phyloP scores from a whole-genome alignment of 2,888 invertebrate genomes.

The Pardosa pseudoannulata region DNA sequence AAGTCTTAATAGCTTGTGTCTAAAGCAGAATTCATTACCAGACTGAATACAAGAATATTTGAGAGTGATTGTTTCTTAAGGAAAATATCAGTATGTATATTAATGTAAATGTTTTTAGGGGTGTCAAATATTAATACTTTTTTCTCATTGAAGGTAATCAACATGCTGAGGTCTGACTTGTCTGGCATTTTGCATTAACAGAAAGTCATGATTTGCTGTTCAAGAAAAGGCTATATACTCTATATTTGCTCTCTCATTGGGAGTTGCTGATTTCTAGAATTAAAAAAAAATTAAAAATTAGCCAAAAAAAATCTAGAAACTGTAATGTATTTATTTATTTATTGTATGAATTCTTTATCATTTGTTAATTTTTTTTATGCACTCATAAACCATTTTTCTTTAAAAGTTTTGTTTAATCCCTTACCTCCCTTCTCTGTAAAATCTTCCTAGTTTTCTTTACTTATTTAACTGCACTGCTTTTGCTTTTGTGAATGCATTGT shows the following conservation, averaged over 20 bases:
- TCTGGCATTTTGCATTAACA: background rate
- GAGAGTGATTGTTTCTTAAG: too few relatives aligned
- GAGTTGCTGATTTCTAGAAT: background rate
- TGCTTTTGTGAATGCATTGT: conserved; percentile 52
- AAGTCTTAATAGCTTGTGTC: too few relatives aligned
- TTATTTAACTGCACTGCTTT: conserved; percentile 51
- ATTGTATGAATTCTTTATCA: background rate
- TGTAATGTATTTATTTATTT: too few relatives aligned
- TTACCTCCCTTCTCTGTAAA: background rate
- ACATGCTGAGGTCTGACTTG: conserved; percentile 32
- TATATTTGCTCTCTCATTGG: conserved; percentile 28
- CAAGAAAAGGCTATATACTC: conserved; percentile 25
- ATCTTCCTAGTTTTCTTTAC: conserved; percentile 22
- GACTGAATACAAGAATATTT: too few relatives aligned
- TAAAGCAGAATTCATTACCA: too few relatives aligned
- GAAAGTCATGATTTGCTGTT: conserved; percentile 31
- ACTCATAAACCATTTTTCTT: background rate
- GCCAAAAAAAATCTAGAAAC: too few relatives aligned
- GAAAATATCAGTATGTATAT: background rate
- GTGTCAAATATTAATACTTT: conserved; percentile 38
- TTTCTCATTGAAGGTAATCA: conserved; percentile 58
- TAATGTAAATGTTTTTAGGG: conserved; percentile 4
- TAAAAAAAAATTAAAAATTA: background rate
- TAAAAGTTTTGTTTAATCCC: background rate
- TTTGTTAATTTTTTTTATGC: background rate